phyloP scores from a whole-genome alignment of 2,888 invertebrate species.

The Polydrusus tereticollis region DNA sequence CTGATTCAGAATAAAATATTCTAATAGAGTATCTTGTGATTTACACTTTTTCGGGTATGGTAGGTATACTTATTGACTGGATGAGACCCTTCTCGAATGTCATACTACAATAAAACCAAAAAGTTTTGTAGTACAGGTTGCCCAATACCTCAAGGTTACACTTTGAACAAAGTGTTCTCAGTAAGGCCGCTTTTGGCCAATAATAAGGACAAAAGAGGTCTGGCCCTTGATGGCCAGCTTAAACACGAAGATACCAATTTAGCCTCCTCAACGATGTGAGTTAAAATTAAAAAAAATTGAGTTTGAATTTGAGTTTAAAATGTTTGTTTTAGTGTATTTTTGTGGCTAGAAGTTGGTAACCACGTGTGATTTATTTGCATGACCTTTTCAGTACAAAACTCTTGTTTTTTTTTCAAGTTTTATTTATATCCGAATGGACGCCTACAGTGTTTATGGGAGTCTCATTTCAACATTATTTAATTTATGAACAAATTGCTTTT shows the following conservation, averaged over 20 bases:
- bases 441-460: not conserved
- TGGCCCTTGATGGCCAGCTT: constrained; percentile 87
- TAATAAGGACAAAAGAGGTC: constrained; percentile 87
- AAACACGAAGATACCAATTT: constrained; percentile 92
- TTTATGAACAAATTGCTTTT: too few species aligned
- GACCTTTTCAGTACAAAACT: constrained; percentile 11
- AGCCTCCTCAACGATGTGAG: constrained; percentile 89
- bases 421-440: not conserved
- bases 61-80: not conserved
- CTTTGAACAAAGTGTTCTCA: constrained; percentile 86
- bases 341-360: constrained; percentile 45
- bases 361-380: constrained; percentile 46
- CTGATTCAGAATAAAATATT: too few species aligned
- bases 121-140: constrained; percentile 78
- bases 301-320: constrained; percentile 21
- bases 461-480: not conserved
- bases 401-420: not conserved
- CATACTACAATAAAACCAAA: constrained; percentile 11
- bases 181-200: constrained; percentile 83
- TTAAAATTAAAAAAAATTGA: constrained; percentile 54
- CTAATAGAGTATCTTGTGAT: too few species aligned
- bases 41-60: too few species aligned
- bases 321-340: constrained; percentile 34
- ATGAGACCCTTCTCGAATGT: not conserved
- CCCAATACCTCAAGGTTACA: constrained; percentile 86